Evolutionary conservation across 2,113 vertebrate species (phyloP).

Genomic region (Anser brachyrhynchus): DNA sequence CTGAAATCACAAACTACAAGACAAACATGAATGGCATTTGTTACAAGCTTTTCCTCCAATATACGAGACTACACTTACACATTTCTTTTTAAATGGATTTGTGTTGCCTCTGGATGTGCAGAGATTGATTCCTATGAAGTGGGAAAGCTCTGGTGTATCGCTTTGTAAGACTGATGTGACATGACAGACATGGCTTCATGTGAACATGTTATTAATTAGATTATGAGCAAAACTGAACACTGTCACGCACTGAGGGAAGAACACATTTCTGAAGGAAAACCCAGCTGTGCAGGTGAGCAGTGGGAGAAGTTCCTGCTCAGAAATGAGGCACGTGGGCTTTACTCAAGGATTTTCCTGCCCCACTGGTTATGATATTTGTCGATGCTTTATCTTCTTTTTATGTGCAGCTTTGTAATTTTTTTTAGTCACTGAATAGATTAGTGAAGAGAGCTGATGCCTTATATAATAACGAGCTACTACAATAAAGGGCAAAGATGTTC

Average conservation of each 20-base stretch:
- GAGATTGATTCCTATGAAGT: constrained; percentile 34
- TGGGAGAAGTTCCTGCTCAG: not conserved
- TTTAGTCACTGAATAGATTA: not conserved
- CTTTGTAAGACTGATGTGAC: not conserved
- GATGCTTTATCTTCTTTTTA: not conserved
- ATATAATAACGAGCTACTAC: not conserved
- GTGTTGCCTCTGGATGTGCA: constrained; percentile 35
- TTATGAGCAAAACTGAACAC: not conserved
- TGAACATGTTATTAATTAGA: constrained; percentile 25
- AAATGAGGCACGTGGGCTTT: not conserved
- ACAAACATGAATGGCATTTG: not conserved
- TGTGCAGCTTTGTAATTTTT: accelerated
- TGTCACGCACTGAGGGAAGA: not conserved
- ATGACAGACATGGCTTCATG: constrained; percentile 16
- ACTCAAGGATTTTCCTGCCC: not conserved
- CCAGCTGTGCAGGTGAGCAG: not conserved
- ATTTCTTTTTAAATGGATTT: constrained; percentile 39
- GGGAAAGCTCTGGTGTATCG: not conserved
- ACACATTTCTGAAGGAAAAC: not conserved
- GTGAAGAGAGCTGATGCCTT: not conserved
- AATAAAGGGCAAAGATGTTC: not conserved
- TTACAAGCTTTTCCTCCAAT: not conserved
- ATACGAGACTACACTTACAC: not conserved
- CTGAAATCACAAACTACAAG: not conserved
- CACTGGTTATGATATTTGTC: not conserved